Base-by-base conservation (phyloP, 2,113 vertebrate genomes). In the Larimichthys crocea region DNA sequence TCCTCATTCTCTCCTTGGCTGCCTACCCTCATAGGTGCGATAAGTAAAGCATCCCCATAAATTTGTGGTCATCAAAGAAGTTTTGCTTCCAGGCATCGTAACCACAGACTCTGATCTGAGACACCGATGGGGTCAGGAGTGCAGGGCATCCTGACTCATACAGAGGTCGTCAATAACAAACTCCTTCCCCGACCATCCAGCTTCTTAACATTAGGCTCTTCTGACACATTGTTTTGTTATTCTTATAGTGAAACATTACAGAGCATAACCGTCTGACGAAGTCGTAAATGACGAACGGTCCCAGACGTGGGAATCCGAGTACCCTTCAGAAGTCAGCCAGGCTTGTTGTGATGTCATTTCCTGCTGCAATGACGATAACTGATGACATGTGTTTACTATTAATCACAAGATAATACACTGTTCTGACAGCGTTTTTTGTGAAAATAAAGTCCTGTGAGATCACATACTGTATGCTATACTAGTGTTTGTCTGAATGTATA, bases 1-100 rank as follows among this genome's bases (percentile, higher is more conserved):
- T 73, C 78, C 79, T 76, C 55, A 61, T 71, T 72, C 66, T 72
- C 68, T 73, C 76, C 46, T 64, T 61, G 73, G 48, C 46, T 20
- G 66, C 50, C 62, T 84, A 76, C 88, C 70, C 83, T 84, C 80
- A 29, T 82, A 88, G 87, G 87, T 88, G 78, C 76, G 73, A 88
- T 79, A 86, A 87, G 87, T 90, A 91, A 84, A 85, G 67, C 89
- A 74, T 78, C 87, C 52, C 74, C 74, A 89, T 93, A 94, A 94
- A 94, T 94, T 89, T 83, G 70, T 0, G 24, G 71, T 89, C 88
- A 92, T 93, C 89, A 92, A 93, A 92, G 92, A 91, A 89, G 89
- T 91, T 91, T 74, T 86, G 57, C 68, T 80, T 73, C 76, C 80
- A 88, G 89, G 80, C 88, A 68, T 80, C 70, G 63, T 72, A 72